Percentiles rank a stretch among this genome's conserved stretches.
These are phyloP conservation scores for Sarcophaga caerulescens DNA, from an alignment of 2,888 invertebrate species.

Conservation along the genomic window DNA sequence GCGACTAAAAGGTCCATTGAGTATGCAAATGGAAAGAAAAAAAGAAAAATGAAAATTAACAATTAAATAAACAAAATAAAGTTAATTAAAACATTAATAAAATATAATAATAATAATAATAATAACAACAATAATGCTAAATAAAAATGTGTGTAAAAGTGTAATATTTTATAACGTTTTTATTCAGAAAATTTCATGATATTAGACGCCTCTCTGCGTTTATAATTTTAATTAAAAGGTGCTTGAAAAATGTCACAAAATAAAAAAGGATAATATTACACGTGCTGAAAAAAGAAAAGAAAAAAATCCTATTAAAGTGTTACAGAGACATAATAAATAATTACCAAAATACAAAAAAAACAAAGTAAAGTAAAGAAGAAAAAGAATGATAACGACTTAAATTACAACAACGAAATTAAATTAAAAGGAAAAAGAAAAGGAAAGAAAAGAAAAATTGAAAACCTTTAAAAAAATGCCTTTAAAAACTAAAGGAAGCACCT, in stretches of 20 bases:
- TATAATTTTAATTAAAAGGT: conserved; percentile 56
- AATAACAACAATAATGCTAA: not conserved
- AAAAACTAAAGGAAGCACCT: conserved; percentile 12
- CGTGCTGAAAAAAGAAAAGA: not conserved
- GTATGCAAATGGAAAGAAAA: not conserved
- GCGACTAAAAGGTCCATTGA: too few species aligned
- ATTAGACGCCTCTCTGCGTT: conserved; percentile 18
- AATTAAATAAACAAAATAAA: conserved; percentile 8
- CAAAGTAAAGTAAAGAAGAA: conserved; percentile 10
- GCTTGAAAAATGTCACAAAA: conserved; percentile 34
- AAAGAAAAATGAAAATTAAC: not conserved
- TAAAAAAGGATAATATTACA: conserved; percentile 42
- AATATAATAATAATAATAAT: not conserved
- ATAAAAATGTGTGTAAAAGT: not conserved
- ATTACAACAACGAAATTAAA: conserved; percentile 28
- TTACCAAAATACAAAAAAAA: conserved; percentile 14
- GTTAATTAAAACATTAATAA: conserved; percentile 43
- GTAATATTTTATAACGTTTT: conserved; percentile 9
- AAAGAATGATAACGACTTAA: conserved; percentile 14
- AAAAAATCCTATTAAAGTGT: conserved; percentile 24
- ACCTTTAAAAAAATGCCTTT: conserved; percentile 11
- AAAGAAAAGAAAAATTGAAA: not conserved
- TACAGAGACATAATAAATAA: conserved; percentile 28
- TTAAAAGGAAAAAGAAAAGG: conserved; percentile 5
- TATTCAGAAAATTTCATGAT: conserved; percentile 8